Conservation (phyloP, 1,140 invertebrate species). For the Homarus americanus region DNA sequence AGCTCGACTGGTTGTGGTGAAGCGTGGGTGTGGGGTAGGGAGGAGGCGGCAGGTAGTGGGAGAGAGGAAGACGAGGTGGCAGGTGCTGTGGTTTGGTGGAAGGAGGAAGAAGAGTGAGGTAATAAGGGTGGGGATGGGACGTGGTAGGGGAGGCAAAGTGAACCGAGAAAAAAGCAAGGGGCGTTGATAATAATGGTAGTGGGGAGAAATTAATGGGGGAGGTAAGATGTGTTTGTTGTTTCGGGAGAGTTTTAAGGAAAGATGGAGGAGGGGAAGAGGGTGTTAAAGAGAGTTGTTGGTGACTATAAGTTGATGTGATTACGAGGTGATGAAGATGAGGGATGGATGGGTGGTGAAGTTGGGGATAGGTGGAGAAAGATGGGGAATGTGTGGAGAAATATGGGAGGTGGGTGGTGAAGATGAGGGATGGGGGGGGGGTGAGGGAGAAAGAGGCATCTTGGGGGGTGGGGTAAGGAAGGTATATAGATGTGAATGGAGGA, state of each 20-base stretch:
- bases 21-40: not conserved
- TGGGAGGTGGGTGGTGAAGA: not conserved
- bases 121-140: no score
- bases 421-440: not conserved
- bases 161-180: no score
- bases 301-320: not conserved
- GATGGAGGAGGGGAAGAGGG: not conserved
- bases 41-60: not conserved
- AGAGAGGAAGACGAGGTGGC: not conserved
- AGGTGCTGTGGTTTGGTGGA: no score
- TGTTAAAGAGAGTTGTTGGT: no score
- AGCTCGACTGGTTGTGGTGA: not conserved
- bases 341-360: not conserved
- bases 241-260: no score
- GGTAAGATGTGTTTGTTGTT: no score
- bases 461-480: not conserved
- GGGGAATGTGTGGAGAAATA: not conserved
- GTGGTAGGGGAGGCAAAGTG: no score
- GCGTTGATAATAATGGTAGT: no score
- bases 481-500: not conserved
- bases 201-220: no score
- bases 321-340: not conserved
- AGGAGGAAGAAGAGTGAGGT: no score
- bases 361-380: not conserved
- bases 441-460: not conserved